These are phyloP conservation scores for Pristionchus pacificus DNA, from an alignment of 1,140 invertebrate genomes.

Conservation along the genomic window DNA sequence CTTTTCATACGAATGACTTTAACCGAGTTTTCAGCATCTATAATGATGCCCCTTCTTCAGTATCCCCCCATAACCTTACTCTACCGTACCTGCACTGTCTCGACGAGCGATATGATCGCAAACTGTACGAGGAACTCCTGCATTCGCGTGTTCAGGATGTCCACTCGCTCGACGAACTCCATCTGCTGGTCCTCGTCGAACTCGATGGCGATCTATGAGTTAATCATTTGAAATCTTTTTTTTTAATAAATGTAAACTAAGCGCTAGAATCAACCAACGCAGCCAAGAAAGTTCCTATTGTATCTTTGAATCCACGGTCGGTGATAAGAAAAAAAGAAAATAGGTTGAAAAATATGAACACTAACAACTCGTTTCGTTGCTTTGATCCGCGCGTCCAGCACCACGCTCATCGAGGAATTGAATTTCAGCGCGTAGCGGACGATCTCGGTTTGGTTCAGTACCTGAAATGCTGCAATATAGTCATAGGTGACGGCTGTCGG, in stretches of 20 bases:
- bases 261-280: no score
- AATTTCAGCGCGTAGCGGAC: neutral
- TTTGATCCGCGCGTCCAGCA: neutral
- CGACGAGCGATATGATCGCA: neutral
- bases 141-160: neutral
- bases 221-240: no score
- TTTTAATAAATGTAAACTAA: no score
- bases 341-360: neutral
- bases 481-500: no score
- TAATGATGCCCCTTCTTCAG: no score
- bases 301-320: no score
- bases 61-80: no score
- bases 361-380: neutral
- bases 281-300: no score
- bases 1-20: no score
- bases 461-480: no score
- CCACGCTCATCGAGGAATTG: neutral
- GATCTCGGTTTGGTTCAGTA: neutral
- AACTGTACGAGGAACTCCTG: neutral
- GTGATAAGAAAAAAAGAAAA: no score
- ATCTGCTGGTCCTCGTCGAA: neutral
- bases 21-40: no score
- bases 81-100: neutral
- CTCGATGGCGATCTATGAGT: neutral
- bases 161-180: neutral